Evolutionary conservation across 1,140 invertebrate species (phyloP), one percentile per base, ranked within the genome.

Genomic region (Temnothorax curvispinosus): DNA sequence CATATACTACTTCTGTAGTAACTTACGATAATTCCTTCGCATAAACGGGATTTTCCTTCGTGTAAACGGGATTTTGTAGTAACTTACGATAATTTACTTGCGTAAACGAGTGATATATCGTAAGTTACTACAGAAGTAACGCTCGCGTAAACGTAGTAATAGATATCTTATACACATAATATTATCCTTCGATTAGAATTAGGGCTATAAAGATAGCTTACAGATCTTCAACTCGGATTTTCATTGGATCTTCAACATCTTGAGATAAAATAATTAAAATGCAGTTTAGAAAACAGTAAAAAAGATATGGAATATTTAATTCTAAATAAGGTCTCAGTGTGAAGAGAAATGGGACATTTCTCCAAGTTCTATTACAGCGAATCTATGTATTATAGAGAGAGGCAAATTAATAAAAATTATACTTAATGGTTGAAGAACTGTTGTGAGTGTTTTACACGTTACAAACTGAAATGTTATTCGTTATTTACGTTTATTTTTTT

Each of bases 251-350:
- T 27, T 27, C 27, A 27, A 38, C 13, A 21, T 38, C 6, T 27
- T 18, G 8, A 60, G 1, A 7, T 15, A 13, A 60, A 58, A 44
- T 41, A 44, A 44, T 15, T 21, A 32, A 32, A 44, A 44, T 18
- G 8, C 18, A 0, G 0, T 44, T n/a, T 44, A 60, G 13, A 18
- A 76, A 54, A n/a, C 27, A 52, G 4, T 35, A 35, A 74, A 74
- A 74, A 72, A 71, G 6, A 21, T 72, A 35, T 72, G 4, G 15
- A 50, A 52, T 67, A 67, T 52, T 74, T n/a, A 74, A 35, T 71
- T 52, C 5, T 54, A 52, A 54, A 54, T 52, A 18, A 67, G 4
- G 0, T 54, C 15, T 74, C 3, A 71, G 11, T 58, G 50, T 13
- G 13, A 1, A 38, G 38, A 44, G 27, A 77, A 62, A 77, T 60